Base-by-base conservation (phyloP, 2,113 vertebrate genomes). In the Dipodomys ordii region DNA sequence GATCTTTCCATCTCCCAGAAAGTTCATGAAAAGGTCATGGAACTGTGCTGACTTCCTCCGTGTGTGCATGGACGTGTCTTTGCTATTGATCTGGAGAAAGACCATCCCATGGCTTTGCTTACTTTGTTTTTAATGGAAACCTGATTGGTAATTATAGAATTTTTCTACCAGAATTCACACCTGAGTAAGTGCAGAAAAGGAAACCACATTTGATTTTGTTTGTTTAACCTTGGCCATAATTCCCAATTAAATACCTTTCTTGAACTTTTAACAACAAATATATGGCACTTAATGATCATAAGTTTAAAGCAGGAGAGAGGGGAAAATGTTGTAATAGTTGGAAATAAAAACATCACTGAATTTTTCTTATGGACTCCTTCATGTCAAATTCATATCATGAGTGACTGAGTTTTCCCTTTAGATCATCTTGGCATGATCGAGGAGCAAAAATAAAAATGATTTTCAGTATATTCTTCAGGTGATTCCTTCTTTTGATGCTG, bases 11-110 rank as follows among this genome's bases (percentile, higher is more conserved):
- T 98, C 98, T 98, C 98, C 97, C 96, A 90, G 96, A 98, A 99
- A 98, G 99, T 99, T 99, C 99, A 99, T 69, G 87, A 97, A 98
- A 98, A 98, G 99, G 99, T 99, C 99, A 99, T 28, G 72, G 98
- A 98, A 98, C 98, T 39, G 96, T 92, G 92, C 91, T 22, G 93
- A 97, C 98, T 98, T 98, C 98, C 98, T 98, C 97, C 53, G 92
- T 94, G 95, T 97, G 96, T 83, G 96, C 97, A 97, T 98, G 98
- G 98, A 98, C 98, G 84, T 91, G 90, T 95, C 97, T 97, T 98
- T 97, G 97, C 98, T 98, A 97, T 97, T 94, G 98, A 98, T 96
- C 93, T 95, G 94, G 46, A 83, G 79, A 95, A 97, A 97, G 96
- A 97, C 95, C 76, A 68, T 91, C 32, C 87, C 72, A 22, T 72